phyloP scores from a whole-genome alignment of 2,888 invertebrate species.

The Odontocerum albicorne region DNA sequence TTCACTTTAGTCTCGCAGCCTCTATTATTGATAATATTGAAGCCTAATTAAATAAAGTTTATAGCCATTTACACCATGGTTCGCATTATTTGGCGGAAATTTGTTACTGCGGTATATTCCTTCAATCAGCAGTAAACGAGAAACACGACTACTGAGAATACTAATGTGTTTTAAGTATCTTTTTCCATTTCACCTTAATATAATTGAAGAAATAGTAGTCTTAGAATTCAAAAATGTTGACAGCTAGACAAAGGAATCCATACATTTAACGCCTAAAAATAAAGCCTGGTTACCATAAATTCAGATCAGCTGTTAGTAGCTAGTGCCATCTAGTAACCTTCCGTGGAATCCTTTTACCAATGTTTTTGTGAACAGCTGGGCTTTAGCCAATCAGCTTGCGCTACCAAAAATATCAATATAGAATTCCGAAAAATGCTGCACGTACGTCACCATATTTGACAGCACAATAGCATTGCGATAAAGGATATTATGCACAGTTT shows the following conservation, averaged over 20 bases:
- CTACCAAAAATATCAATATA: slow-evolving; percentile 45
- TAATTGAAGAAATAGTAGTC: no score
- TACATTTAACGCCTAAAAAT: not conserved
- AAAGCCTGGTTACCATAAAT: not conserved
- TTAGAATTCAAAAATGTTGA: no score
- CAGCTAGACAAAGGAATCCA: not conserved
- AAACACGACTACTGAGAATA: no score
- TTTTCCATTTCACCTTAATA: no score
- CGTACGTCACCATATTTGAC: slow-evolving; percentile 48
- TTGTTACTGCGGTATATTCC: no score
- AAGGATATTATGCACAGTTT: slow-evolving; percentile 45
- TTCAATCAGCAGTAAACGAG: no score
- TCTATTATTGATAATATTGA: no score
- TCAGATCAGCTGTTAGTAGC: slow-evolving; percentile 46
- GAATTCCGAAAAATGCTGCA: slow-evolving; percentile 43
- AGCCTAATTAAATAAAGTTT: no score
- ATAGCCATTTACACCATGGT: no score
- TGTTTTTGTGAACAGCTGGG: slow-evolving; percentile 56
- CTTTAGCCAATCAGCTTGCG: slow-evolving; percentile 46
- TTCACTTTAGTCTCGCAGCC: no score
- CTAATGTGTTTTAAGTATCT: no score
- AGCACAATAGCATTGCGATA: slow-evolving; percentile 52
- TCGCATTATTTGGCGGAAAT: no score
- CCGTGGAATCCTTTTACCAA: slow-evolving; percentile 37
- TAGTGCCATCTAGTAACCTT: slow-evolving; percentile 22